Conservation (phyloP, 2,113 vertebrate species). For the Trichomycterus rosablanca region DNA sequence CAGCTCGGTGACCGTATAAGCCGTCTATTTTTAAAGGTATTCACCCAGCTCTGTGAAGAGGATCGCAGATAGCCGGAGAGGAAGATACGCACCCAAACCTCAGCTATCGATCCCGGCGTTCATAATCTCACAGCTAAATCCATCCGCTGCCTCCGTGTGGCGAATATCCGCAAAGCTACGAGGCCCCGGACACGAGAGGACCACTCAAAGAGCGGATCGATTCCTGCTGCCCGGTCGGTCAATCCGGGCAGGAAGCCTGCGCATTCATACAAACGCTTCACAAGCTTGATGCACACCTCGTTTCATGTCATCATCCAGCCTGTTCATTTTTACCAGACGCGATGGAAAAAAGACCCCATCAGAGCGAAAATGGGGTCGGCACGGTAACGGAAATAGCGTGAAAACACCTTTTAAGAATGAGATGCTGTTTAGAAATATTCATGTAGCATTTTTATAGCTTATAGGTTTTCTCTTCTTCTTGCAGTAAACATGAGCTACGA, state of each 20-base stretch:
- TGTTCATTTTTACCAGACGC: too few relatives aligned
- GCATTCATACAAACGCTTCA: slow-evolving; percentile 47
- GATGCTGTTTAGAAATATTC: too few relatives aligned
- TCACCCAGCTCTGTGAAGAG: slow-evolving; percentile 20
- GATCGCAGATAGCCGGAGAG: slow-evolving; percentile 38
- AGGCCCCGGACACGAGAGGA: slow-evolving; percentile 43
- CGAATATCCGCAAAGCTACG: slow-evolving; percentile 49
- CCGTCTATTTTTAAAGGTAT: too few relatives aligned
- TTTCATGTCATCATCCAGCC: slow-evolving; percentile 34
- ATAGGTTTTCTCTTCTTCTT: too few relatives aligned
- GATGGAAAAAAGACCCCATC: too few relatives aligned
- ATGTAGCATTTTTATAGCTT: too few relatives aligned
- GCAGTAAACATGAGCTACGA: too few relatives aligned
- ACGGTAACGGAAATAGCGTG: too few relatives aligned
- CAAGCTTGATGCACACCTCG: slow-evolving; percentile 25
- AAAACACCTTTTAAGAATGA: too few relatives aligned
- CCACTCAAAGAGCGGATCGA: slow-evolving; percentile 58
- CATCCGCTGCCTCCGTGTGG: slow-evolving; percentile 50
- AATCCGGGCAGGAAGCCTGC: slow-evolving; percentile 41
- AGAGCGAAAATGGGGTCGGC: too few relatives aligned
- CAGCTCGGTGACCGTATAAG: slow-evolving; percentile 34
- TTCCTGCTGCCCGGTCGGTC: slow-evolving; percentile 46
- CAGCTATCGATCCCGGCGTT: slow-evolving; percentile 61
- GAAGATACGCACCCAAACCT: slow-evolving; percentile 38
- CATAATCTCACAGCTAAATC: slow-evolving; percentile 62